Base-by-base conservation (phyloP, 2,113 vertebrate species). In the Megalops atlanticus region DNA sequence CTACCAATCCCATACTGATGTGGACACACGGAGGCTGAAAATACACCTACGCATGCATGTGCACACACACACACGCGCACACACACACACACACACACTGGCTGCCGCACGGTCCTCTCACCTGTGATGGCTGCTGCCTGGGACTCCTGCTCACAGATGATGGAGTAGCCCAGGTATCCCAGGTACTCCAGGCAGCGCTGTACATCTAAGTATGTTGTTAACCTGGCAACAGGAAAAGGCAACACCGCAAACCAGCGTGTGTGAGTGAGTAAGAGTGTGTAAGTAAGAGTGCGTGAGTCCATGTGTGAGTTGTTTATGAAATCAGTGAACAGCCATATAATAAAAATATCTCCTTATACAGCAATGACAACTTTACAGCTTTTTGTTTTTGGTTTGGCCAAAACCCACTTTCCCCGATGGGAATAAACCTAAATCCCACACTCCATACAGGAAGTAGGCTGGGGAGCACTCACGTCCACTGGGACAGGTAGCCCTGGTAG, bases 401-500 rank as follows among this genome's bases (percentile, higher is more conserved):
- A n/a, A n/a, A n/a, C n/a, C n/a, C n/a, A n/a, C n/a, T n/a, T n/a
- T n/a, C n/a, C n/a, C n/a, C n/a, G n/a, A n/a, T n/a, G n/a, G n/a
- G n/a, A n/a, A n/a, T n/a, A n/a, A n/a, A n/a, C n/a, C n/a, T n/a
- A n/a, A n/a, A n/a, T n/a, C n/a, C n/a, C n/a, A n/a, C n/a, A n/a
- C n/a, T n/a, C n/a, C n/a, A n/a, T 78, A 58, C n/a, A 4, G 72
- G 35, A 39, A n/a, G 40, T 16, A 35, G 41, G 43, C 27, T 15
- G 2, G n/a, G 11, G 2, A 6, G 11, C 80, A 97, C 98, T 97
- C 89, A 99, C 97, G 98, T 99, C 98, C 98, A 99, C 91, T 99
- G 98, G 0, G 98, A 99, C 80, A 99, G 96, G 90, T 99, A 99
- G 71, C 98, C 98, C 84, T 99, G 98, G 93, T 99, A 99, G 0